Base-by-base conservation (phyloP, 2,888 invertebrate genomes). In the Himalopsyche japonica region DNA sequence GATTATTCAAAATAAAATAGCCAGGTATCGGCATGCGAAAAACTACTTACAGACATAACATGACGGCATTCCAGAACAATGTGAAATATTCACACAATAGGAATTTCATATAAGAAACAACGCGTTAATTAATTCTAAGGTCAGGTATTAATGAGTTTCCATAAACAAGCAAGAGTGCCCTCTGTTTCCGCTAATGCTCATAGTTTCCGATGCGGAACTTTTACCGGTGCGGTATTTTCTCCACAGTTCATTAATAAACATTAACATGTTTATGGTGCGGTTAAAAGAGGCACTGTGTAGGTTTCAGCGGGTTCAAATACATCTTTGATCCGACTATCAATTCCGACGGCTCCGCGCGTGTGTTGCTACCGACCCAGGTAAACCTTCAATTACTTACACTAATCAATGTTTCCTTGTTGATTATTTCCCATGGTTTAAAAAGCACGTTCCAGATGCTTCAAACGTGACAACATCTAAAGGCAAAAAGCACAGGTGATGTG, bases 181-280 rank as follows among this genome's bases (percentile, higher is more conserved):
- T 20, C 57, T 24, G 20, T 57, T 57, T 15, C 57, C 24, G 57
- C 57, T 57, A 20, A 20, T 57, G 20, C 7, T 57, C 8, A 20
- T 20, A 57, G n/a, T 20, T 57, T 57, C 49, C 49, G 20, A 57
- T 57, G 20, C 20, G 12, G 4, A 20, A 57, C 49, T 20, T 57
- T 20, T 20, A 8, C 1, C 49, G 20, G 49, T 57, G 49, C 49
- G 20, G 49, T 24, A 57, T 57, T 57, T 57, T 49, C 49, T 20
- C n/a, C 49, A 20, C 49, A 49, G 49, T 49, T 20, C 24, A 24
- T 57, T 81, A 81, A 81, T 81, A 76, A 81, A 81, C 81, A 81
- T 81, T 81, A 81, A 24, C 81, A 81, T 81, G 81, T 81, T 81
- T 81, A 81, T 81, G 57, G 76, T 15, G n/a, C 34, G 70, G 15